These are phyloP conservation scores for Melopsittacus undulatus DNA, from an alignment of 2,797 vertebrate species.

Conservation along the genomic window DNA sequence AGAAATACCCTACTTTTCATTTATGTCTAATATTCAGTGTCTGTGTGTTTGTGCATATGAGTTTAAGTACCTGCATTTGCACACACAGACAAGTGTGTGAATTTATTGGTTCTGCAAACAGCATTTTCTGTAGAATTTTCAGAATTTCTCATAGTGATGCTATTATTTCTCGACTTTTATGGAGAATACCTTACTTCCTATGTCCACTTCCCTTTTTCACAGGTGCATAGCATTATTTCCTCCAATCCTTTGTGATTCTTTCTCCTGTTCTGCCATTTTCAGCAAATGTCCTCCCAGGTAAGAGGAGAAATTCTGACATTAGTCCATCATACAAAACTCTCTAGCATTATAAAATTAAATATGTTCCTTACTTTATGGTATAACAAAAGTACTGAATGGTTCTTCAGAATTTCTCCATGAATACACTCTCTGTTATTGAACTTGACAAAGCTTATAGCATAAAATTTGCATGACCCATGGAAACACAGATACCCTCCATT, in stretches of 20 bases:
- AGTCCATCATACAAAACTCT: background rate
- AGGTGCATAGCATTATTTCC: background rate
- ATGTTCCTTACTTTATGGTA: background rate
- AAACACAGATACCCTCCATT: background rate
- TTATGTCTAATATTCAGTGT: background rate
- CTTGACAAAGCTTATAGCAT: background rate
- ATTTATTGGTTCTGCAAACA: background rate
- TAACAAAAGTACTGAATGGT: background rate
- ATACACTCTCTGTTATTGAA: background rate
- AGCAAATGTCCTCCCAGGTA: background rate
- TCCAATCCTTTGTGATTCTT: background rate
- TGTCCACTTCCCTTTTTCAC: background rate
- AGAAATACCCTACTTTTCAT: background rate
- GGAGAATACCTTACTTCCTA: background rate
- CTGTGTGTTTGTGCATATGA: accelerated
- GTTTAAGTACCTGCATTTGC: background rate
- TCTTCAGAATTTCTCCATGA: background rate
- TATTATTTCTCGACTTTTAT: background rate
- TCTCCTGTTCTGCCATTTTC: background rate
- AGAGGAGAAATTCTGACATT: background rate
- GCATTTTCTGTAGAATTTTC: background rate
- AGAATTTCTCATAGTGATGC: background rate
- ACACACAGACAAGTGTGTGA: background rate
- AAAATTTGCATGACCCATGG: background rate
- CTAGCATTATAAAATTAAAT: background rate